phyloP scores from a whole-genome alignment of 1,140 invertebrate genomes.

The Drosophila sulfurigaster region DNA sequence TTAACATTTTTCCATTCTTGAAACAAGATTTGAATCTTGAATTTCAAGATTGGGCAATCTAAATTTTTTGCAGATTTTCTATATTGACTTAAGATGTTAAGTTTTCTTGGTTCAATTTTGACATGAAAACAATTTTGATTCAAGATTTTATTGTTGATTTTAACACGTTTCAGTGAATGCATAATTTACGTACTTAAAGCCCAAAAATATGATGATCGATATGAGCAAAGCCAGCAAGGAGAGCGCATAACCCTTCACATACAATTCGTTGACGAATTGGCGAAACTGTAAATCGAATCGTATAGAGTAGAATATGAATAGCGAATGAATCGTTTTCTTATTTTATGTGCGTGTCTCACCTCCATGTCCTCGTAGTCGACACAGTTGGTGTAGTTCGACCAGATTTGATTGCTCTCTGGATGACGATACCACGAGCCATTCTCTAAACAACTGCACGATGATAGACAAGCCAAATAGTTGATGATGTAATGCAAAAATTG shows the following conservation, averaged over 20 bases:
- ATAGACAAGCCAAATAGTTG: neutral
- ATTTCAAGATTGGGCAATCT: too few relatives aligned
- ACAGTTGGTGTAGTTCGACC: constrained; percentile 94
- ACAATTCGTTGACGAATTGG: constrained; percentile 89
- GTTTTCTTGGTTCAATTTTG: too few relatives aligned
- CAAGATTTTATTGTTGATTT: too few relatives aligned
- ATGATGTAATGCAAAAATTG: neutral
- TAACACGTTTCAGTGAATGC: too few relatives aligned
- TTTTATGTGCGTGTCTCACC: constrained; percentile 83
- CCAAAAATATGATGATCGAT: constrained; percentile 90
- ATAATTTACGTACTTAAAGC: constrained; percentile 88
- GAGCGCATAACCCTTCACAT: constrained; percentile 90
- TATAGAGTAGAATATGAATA: constrained; percentile 1
- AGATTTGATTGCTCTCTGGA: constrained; percentile 86
- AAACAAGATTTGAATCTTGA: too few relatives aligned
- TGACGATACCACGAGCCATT: constrained; percentile 86
- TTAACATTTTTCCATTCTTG: too few relatives aligned
- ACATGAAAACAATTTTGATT: too few relatives aligned
- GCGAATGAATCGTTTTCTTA: neutral
- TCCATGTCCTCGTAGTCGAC: constrained; percentile 89
- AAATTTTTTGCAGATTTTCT: too few relatives aligned
- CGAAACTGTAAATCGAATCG: constrained; percentile 87
- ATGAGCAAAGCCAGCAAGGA: constrained; percentile 90
- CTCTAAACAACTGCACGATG: constrained; percentile 84
- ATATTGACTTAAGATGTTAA: too few relatives aligned